Base-by-base conservation (phyloP, 1,140 invertebrate species). In the Atta cephalotes region DNA sequence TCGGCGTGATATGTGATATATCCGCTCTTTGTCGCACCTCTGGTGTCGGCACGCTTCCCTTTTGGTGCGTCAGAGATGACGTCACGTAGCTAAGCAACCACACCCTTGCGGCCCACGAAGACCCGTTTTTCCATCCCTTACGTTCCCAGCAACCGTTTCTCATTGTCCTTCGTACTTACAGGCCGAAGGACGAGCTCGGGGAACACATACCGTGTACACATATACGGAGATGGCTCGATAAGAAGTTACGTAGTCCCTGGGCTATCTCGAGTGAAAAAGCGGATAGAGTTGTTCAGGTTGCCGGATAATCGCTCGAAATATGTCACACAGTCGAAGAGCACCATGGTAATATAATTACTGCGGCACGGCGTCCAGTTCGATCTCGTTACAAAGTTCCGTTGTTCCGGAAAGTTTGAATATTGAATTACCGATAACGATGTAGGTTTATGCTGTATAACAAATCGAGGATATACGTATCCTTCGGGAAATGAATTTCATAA, bases 41-140 rank as follows among this genome's bases (percentile, higher is more conserved):
- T 21, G n/a, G 16, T 49, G 58, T 16, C 71, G 56, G 39, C 72
- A 85, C 77, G 72, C 49, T 87, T 85, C 66, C 74, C 76, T 90
- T 91, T 76, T 62, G 88, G 74, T 91, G 86, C 90, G 91, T 92
- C 88, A 92, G 86, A 76, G 76, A 86, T 92, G 92, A 92, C 90
- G 91, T 92, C 92, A 92, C 90, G 92, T 92, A 89, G 66, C 91
- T 91, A 92, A 85, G 90, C 91, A 92, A 92, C 91, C 89, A 77
- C 90, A 92, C 91, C 90, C 91, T 89, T 87, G 85, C 89, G 87
- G 72, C 82, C 78, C 88, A 89, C 77, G n/a, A 79, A 85, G 81
- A 62, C 21, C 86, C 63, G 56, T 90, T 88, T 90, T 90, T 90
- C 87, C 77, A 91, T 81, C 25, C 89, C 78, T 90, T 81, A 56